Conservation (phyloP, 2,888 invertebrate genomes). For the Doris montereyensis region DNA sequence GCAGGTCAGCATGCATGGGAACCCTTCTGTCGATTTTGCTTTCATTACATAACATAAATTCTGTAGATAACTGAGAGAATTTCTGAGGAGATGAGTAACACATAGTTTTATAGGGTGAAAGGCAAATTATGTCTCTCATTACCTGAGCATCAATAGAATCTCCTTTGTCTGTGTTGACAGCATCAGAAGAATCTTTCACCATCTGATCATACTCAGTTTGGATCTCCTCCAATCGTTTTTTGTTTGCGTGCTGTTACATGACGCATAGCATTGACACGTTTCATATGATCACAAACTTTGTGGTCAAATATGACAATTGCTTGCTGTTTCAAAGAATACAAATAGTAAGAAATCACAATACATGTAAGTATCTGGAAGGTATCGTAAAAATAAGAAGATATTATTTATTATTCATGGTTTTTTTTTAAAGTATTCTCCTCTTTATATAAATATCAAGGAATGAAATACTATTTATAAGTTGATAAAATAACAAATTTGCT, state of each 20-base stretch:
- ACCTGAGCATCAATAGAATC: conserved; percentile 69
- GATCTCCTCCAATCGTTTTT: conserved; percentile 67
- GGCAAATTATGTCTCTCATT: neutral
- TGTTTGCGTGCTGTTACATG: conserved; percentile 68
- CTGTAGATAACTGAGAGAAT: neutral
- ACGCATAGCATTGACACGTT: conserved; percentile 67
- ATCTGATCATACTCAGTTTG: conserved; percentile 69
- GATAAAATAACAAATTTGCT: no score
- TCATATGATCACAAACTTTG: conserved; percentile 71
- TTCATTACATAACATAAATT: no score
- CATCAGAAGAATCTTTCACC: conserved; percentile 69
- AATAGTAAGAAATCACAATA: no score
- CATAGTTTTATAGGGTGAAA: neutral
- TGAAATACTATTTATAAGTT: no score
- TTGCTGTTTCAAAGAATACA: no score
- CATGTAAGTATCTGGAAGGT: no score
- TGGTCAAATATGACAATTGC: conserved; percentile 72
- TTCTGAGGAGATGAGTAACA: neutral
- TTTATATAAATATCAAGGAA: no score
- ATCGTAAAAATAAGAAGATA: no score
- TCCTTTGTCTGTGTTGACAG: conserved; percentile 70
- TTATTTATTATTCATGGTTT: no score
- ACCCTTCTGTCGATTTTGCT: no score
- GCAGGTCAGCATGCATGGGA: no score
- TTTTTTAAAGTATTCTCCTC: no score